Conservation (phyloP, 2,888 invertebrate genomes). For the Drosophila diplacantha region DNA sequence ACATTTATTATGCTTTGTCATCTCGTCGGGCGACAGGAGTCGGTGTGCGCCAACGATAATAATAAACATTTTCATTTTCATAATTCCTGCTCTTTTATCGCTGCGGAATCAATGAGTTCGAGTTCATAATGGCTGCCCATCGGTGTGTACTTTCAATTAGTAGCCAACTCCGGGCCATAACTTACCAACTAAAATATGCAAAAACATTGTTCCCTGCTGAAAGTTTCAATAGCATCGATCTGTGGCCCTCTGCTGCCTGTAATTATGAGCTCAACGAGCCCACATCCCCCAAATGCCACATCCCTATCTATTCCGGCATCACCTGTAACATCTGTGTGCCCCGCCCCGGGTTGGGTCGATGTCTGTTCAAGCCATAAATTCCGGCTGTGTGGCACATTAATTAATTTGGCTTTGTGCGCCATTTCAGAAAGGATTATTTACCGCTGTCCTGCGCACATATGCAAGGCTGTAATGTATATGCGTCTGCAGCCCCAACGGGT, state of each 20-base stretch:
- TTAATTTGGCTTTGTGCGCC: conserved; percentile 73
- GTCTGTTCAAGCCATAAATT: conserved; percentile 73
- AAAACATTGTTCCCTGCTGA: conserved; percentile 47
- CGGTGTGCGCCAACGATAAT: conserved; percentile 66
- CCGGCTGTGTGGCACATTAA: conserved; percentile 76
- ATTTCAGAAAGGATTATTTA: conserved; percentile 76
- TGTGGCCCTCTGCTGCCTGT: conserved; percentile 30
- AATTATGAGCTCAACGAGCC: conserved; percentile 45
- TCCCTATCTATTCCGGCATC: conserved; percentile 11
- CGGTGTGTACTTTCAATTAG: conserved; percentile 71
- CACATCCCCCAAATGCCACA: neutral
- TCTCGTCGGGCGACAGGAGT: conserved; percentile 57
- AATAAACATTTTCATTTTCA: conserved; percentile 68
- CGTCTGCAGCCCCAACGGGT: neutral
- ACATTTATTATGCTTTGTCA: conserved; percentile 72
- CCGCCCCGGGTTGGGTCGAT: conserved; percentile 4
- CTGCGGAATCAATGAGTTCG: conserved; percentile 70
- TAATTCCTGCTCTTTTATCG: conserved; percentile 57
- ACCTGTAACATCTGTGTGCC: conserved; percentile 63
- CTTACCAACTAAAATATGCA: conserved; percentile 72
- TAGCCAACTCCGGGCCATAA: conserved; percentile 69
- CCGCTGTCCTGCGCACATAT: conserved; percentile 54
- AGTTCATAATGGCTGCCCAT: conserved; percentile 31
- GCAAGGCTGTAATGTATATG: conserved; percentile 1
- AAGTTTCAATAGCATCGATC: conserved; percentile 67